These are phyloP conservation scores for Gobius niger DNA, from an alignment of 2,113 vertebrate genomes.

Conservation along the genomic window DNA sequence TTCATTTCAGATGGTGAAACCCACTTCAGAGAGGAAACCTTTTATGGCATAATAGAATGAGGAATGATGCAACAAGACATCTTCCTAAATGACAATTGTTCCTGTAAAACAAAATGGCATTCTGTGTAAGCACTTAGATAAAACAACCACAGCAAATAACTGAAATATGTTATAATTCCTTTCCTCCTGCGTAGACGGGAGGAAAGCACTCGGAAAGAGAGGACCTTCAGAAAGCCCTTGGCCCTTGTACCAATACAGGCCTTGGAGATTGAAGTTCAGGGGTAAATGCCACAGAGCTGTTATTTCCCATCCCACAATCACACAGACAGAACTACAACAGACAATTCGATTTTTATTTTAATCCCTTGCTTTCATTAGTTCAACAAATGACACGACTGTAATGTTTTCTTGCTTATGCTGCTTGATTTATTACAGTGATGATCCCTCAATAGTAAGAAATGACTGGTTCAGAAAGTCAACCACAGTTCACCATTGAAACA, in stretches of 20 bases:
- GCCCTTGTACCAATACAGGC: too few relatives aligned
- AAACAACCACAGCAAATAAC: background rate
- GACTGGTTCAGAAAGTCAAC: constrained; percentile 73
- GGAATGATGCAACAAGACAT: background rate
- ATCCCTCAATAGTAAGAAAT: constrained; percentile 77
- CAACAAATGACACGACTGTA: background rate
- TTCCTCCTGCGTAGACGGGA: too few relatives aligned
- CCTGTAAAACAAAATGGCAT: background rate
- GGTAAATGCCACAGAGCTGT: too few relatives aligned
- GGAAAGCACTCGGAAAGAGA: too few relatives aligned
- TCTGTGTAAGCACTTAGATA: background rate
- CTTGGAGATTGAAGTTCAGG: too few relatives aligned
- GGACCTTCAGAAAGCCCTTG: too few relatives aligned
- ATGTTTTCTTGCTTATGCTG: background rate
- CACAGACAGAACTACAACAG: background rate
- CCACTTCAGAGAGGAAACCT: constrained; percentile 14
- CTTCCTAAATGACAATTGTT: background rate
- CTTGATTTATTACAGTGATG: constrained; percentile 76
- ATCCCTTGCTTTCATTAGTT: background rate
- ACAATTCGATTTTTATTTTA: background rate
- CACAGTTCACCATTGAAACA: constrained; percentile 75
- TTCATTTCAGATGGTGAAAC: constrained; percentile 36
- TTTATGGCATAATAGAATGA: constrained; percentile 20
- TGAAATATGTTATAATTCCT: background rate
- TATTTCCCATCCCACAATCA: background rate